Percentiles rank a stretch among this genome's conserved stretches.
Evolutionary conservation across 2,888 invertebrate genomes (phyloP).

Genomic region (Mechanitis mazaeus): DNA sequence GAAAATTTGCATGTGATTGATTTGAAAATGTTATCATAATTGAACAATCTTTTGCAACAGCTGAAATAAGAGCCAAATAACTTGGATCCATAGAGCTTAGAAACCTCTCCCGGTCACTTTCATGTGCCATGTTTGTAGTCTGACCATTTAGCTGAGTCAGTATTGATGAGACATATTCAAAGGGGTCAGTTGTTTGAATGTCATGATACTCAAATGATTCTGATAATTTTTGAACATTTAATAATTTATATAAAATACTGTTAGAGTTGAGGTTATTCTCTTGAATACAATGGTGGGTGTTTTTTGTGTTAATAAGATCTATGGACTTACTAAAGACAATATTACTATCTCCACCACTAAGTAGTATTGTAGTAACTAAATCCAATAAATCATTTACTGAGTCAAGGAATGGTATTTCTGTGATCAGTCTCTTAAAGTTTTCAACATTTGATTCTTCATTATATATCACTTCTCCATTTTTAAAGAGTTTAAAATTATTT

Average conservation of each 20-base stretch:
- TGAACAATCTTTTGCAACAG: constrained; percentile 83
- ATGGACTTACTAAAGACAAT: constrained; percentile 28
- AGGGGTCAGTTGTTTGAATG: constrained; percentile 27
- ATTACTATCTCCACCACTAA: constrained; percentile 31
- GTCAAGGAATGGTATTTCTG: constrained; percentile 38
- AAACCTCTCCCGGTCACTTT: constrained; percentile 39
- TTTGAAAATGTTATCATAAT: constrained; percentile 78
- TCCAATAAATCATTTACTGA: constrained; percentile 45
- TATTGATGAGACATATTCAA: constrained; percentile 46
- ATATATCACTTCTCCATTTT: constrained; percentile 51
- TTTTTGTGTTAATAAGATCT: constrained; percentile 10
- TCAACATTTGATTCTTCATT: constrained; percentile 40
- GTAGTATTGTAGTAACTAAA: constrained; percentile 51
- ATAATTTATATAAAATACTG: constrained; percentile 46
- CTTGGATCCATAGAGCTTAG: constrained; percentile 34
- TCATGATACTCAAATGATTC: constrained; percentile 33
- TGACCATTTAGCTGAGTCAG: constrained; percentile 37
- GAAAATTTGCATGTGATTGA: constrained; percentile 34
- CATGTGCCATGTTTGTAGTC: constrained; percentile 38
- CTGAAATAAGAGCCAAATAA: constrained; percentile 72
- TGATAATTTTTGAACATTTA: constrained; percentile 51
- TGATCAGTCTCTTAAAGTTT: constrained; percentile 39
- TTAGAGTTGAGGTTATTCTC: constrained; percentile 29
- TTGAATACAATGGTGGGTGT: constrained; percentile 36
- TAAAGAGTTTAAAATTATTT: constrained; percentile 80